Evolutionary conservation across 2,113 vertebrate species (phyloP).

Genomic region (Ellobius talpinus): DNA sequence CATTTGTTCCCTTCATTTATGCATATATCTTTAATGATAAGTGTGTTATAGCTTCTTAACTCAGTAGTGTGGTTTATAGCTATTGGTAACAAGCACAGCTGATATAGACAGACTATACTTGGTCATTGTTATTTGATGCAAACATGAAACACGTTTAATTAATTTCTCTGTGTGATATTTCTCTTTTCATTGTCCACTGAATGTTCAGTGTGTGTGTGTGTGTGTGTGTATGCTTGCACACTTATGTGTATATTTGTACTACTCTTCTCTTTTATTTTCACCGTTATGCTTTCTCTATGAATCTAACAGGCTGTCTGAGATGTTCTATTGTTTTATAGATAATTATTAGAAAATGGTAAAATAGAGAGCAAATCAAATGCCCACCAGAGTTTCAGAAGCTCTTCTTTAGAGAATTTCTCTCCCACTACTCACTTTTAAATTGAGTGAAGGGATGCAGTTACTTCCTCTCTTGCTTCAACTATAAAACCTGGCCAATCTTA

Average conservation of each 20-base stretch:
- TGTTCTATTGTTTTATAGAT: neutral
- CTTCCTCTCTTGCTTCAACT: constrained; percentile 59
- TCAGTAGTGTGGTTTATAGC: neutral
- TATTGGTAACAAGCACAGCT: neutral
- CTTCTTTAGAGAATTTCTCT: neutral
- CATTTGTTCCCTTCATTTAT: neutral
- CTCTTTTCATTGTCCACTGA: neutral
- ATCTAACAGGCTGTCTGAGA: neutral
- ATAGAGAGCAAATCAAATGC: neutral
- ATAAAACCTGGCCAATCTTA: constrained; percentile 65
- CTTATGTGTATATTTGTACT: neutral
- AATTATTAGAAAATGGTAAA: constrained; percentile 29
- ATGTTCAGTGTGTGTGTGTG: neutral
- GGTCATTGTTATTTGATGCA: neutral
- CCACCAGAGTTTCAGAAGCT: neutral
- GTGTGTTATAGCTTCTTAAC: neutral
- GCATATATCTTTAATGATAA: neutral
- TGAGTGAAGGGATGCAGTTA: constrained; percentile 35
- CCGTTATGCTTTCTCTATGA: neutral
- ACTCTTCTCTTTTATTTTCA: neutral
- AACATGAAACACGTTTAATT: neutral
- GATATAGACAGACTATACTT: neutral
- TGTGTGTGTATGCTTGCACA: neutral
- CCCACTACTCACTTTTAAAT: neutral
- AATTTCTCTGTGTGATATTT: neutral